Percentiles rank a stretch among this genome's conserved stretches.
These are phyloP conservation scores for Boloria selene DNA, from an alignment of 2,888 invertebrate genomes.

Conservation along the genomic window DNA sequence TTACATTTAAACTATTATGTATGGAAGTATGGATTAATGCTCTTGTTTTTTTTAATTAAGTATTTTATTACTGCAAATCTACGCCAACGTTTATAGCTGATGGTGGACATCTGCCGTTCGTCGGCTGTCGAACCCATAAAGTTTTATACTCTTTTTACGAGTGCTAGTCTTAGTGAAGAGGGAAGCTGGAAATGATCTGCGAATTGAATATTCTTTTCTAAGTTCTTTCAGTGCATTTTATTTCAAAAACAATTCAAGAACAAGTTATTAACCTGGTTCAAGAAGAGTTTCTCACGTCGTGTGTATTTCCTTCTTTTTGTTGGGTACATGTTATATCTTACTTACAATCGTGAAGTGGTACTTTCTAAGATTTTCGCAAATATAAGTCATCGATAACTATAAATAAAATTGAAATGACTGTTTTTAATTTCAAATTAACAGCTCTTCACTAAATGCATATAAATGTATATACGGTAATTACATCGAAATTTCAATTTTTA, in stretches of 20 bases:
- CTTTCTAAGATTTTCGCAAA: too few species aligned
- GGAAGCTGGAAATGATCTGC: constrained; percentile 26
- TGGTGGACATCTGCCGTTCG: constrained; percentile 30
- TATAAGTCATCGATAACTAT: too few species aligned
- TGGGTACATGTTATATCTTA: too few species aligned
- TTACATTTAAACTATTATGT: too few species aligned
- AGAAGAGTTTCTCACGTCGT: too few species aligned
- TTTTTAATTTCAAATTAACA: too few species aligned
- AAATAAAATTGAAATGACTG: too few species aligned
- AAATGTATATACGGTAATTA: too few species aligned
- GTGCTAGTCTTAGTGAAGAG: constrained; percentile 26
- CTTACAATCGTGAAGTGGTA: too few species aligned
- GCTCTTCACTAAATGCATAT: too few species aligned
- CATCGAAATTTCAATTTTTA: too few species aligned
- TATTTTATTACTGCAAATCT: constrained; percentile 7
- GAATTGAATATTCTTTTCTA: constrained; percentile 31
- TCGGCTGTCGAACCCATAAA: constrained; percentile 33
- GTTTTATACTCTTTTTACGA: constrained; percentile 40
- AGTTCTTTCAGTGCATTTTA: background rate
- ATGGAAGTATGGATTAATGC: background rate
- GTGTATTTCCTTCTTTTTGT: too few species aligned
- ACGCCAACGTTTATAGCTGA: constrained; percentile 28
- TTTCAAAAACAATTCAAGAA: constrained; percentile 2
- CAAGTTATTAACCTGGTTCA: background rate
- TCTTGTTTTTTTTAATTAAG: constrained; percentile 2